These are phyloP conservation scores for Torymus texanus DNA, from an alignment of 2,888 invertebrate species.

Conservation along the genomic window DNA sequence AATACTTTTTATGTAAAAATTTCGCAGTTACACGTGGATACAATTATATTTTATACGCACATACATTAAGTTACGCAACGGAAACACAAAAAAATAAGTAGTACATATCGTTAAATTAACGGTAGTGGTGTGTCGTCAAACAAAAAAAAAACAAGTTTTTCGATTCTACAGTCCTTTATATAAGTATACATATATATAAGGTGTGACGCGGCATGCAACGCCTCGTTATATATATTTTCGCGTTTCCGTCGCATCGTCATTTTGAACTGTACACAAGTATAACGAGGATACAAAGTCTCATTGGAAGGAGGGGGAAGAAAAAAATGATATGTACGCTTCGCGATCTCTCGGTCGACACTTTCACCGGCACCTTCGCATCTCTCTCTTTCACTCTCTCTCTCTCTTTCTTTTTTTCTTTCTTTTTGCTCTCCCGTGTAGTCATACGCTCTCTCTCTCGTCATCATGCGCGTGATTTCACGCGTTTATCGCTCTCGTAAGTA, in stretches of 20 bases:
- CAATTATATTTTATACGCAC: conserved; percentile 49
- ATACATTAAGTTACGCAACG: conserved; percentile 47
- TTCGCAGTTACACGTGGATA: conserved; percentile 53
- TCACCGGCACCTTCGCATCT: conserved; percentile 42
- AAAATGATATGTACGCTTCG: conserved; percentile 53
- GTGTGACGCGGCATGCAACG: too few relatives aligned
- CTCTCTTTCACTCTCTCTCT: conserved; percentile 2
- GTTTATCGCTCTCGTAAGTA: conserved; percentile 16
- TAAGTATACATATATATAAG: too few relatives aligned
- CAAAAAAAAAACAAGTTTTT: too few relatives aligned
- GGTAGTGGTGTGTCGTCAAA: too few relatives aligned
- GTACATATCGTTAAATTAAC: too few relatives aligned
- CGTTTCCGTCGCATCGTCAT: conserved; percentile 45
- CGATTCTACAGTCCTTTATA: too few relatives aligned
- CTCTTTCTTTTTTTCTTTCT: background rate
- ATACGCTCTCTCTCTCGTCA: too few relatives aligned
- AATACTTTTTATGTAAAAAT: conserved; percentile 57
- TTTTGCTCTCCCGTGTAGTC: background rate
- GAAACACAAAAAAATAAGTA: conserved; percentile 40
- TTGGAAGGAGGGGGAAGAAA: conserved; percentile 31
- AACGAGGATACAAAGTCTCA: conserved; percentile 53
- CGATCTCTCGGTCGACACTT: conserved; percentile 52
- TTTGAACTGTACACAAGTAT: conserved; percentile 52
- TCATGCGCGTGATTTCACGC: too few relatives aligned
- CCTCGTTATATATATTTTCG: conserved; percentile 21